A percentile compares a stretch with the other conserved stretches of the same genome.
Conservation (phyloP, 2,113 vertebrate species). For the Oreochromis tanganicae region DNA sequence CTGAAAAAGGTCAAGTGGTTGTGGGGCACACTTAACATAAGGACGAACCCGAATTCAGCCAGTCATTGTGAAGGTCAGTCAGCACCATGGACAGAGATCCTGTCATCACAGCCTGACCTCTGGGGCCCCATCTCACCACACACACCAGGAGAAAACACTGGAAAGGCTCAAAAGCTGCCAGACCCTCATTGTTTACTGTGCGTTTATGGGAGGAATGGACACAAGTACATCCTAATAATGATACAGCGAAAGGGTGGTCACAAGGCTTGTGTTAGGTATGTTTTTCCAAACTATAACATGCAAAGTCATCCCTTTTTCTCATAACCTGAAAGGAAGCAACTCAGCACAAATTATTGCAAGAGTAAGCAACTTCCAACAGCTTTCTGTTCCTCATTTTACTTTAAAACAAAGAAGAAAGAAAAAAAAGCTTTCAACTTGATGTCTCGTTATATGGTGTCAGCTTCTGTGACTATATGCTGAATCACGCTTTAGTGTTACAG, state of each 20-base stretch:
- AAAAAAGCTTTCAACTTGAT: neutral
- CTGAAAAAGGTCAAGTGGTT: neutral
- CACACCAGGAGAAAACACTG: slow-evolving; percentile 39
- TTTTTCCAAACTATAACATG: neutral
- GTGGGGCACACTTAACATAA: neutral
- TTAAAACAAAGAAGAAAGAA: neutral
- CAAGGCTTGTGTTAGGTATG: neutral
- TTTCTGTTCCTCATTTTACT: neutral
- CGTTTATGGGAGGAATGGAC: neutral
- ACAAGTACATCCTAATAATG: neutral
- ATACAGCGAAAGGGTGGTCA: neutral
- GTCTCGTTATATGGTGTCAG: neutral
- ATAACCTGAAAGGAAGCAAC: neutral
- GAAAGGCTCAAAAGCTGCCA: slow-evolving; percentile 32
- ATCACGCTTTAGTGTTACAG: neutral
- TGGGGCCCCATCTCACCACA: neutral
- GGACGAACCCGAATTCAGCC: neutral
- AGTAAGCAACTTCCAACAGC: neutral
- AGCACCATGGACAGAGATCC: slow-evolving; percentile 69
- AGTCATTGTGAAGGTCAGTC: slow-evolving; percentile 39
- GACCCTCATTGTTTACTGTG: neutral
- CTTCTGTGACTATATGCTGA: neutral
- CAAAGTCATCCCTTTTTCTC: neutral
- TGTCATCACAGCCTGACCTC: slow-evolving; percentile 41
- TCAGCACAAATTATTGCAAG: neutral